Evolutionary conservation across 2,797 vertebrate genomes (phyloP), one percentile per base, ranked within the genome.

Genomic region (Hephaestus fuliginosus): DNA sequence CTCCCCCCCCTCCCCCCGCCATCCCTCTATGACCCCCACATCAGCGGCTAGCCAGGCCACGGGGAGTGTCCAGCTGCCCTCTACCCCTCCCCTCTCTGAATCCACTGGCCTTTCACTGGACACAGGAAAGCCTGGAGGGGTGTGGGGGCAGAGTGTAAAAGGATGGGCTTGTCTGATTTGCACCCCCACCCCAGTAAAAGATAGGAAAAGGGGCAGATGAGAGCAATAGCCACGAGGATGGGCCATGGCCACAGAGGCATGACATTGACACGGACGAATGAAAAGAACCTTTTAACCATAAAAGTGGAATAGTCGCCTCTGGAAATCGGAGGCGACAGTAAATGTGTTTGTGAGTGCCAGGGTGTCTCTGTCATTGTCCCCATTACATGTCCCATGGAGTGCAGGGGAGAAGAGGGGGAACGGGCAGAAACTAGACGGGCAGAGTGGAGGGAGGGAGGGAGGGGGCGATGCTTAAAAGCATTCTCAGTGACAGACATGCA

Each of bases 51-150:
- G 88, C 77, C 86, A 78, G 90, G 88, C 90, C 86, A 91, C 44
- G 25, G 86, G 89, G 90, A 92, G 84, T 90, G 94, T 94, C 94
- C 93, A 95, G 95, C 93, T 96, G 95, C 93, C 93, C 90, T 84
- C 78, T 74, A 79, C 86, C 81, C 79, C 86, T 85, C 85, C 86
- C 78, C 67, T 76, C 49, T 33, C 75, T 75, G 78, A 80, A 90
- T 94, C 87, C 89, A 84, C 89, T 77, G 92, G 86, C 89, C 93
- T 95, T 93, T 95, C 92, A 95, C 94, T 95, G 95, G 95, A 95
- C 94, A 94, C 88, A 82, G 80, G 84, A 90, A 80, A 90, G 88
- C 91, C 92, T 51, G 60, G 30, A 33, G 69, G 83, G 86, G 89
- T 60, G 69, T 73, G 73, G 78, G 71, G 81, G 56, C 60, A 74